Percentiles rank a stretch among this genome's conserved stretches.
These are phyloP conservation scores for Hanleya hanleyi DNA, from an alignment of 2,888 invertebrate species.

Conservation along the genomic window DNA sequence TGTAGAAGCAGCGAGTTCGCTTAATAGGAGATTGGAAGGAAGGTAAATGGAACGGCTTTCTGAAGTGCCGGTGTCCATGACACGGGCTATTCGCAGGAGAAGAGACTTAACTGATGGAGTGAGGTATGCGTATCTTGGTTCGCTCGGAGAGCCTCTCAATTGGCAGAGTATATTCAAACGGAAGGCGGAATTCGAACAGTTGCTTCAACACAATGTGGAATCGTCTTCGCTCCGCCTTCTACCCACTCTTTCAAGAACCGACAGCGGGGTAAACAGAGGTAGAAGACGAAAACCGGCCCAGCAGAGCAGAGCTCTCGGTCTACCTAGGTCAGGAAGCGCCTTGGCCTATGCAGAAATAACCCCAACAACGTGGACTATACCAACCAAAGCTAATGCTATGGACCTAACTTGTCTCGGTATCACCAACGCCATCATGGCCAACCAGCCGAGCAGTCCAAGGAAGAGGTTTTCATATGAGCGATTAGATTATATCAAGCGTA, in stretches of 20 bases:
- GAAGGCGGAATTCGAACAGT: background rate
- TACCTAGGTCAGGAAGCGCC: background rate
- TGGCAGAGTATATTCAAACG: background rate
- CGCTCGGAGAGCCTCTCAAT: background rate
- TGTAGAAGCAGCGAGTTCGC: too few species aligned
- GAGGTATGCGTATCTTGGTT: background rate
- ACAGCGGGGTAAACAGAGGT: background rate
- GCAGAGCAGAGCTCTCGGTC: background rate
- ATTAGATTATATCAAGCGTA: background rate
- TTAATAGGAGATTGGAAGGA: too few species aligned
- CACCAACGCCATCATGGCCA: background rate
- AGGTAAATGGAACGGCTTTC: conserved; percentile 5
- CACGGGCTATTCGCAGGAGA: background rate
- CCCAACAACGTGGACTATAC: background rate
- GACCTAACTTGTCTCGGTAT: background rate
- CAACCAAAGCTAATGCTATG: background rate
- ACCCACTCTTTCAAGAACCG: background rate
- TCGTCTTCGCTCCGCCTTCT: background rate
- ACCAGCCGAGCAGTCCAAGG: background rate
- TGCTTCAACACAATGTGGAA: background rate
- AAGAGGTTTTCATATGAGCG: background rate
- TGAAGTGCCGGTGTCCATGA: background rate
- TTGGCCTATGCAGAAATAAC: background rate
- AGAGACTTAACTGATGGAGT: background rate
- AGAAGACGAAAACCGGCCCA: background rate